These are phyloP conservation scores for Pseudomugil tenellus DNA, from an alignment of 2,797 vertebrate genomes.

Conservation along the genomic window DNA sequence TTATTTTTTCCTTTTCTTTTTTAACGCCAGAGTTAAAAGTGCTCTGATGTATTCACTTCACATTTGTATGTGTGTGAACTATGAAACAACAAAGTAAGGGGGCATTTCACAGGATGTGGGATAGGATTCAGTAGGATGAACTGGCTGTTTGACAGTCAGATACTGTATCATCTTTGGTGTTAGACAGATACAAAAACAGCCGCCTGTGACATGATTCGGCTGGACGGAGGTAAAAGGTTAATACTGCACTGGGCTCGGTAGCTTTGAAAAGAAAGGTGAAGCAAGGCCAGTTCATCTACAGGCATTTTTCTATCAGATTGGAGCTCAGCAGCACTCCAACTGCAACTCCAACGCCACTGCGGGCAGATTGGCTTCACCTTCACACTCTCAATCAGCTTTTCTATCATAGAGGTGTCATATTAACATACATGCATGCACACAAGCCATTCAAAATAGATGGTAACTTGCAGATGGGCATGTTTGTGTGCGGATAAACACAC, in stretches of 20 bases:
- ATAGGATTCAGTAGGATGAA: background rate
- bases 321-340: slow-evolving; percentile 67
- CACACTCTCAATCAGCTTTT: slow-evolving; percentile 80
- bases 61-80: slow-evolving; percentile 12
- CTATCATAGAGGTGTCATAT: slow-evolving; percentile 78
- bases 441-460: slow-evolving; percentile 77
- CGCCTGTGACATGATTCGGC: slow-evolving; percentile 16
- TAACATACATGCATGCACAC: slow-evolving; percentile 77
- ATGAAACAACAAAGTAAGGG: background rate
- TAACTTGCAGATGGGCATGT: slow-evolving; percentile 77
- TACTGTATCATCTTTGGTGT: slow-evolving; percentile 22
- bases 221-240: slow-evolving; percentile 42
- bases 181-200: slow-evolving; percentile 33
- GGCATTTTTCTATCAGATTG: slow-evolving; percentile 66
- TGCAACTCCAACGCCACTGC: slow-evolving; percentile 66
- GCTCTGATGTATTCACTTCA: background rate
- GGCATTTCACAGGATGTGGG: slow-evolving; percentile 3
- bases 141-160: slow-evolving; percentile 19
- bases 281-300: slow-evolving; percentile 61
- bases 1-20: background rate
- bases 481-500: slow-evolving; percentile 69
- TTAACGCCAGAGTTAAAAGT: background rate
- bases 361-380: slow-evolving; percentile 78
- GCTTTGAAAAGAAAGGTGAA: slow-evolving; percentile 60
- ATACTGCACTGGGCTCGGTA: slow-evolving; percentile 56